These are phyloP conservation scores for Tetranychus urticae DNA, from an alignment of 1,140 invertebrate genomes.

Conservation along the genomic window DNA sequence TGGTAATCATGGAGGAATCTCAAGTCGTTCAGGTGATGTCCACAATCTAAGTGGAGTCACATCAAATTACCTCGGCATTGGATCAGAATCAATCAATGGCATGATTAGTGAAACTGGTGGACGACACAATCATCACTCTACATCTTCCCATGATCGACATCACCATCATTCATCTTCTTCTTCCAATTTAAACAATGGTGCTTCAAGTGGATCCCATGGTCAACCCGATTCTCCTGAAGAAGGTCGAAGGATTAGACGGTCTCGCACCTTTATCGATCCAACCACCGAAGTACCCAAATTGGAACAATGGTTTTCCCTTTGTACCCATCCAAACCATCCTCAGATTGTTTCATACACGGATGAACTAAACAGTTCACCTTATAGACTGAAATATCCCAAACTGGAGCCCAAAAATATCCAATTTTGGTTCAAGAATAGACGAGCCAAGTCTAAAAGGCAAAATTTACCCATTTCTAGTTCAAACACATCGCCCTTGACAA, in stretches of 20 bases:
- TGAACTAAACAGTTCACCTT: slow-evolving; percentile 64
- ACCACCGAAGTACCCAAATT: slow-evolving; percentile 86
- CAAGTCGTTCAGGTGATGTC: neutral
- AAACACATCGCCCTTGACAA: neutral
- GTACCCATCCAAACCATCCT: slow-evolving; percentile 89
- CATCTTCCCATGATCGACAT: neutral
- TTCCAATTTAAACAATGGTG: neutral
- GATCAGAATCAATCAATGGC: neutral
- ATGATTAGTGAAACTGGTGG: neutral
- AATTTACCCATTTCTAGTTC: slow-evolving; percentile 36
- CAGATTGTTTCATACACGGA: slow-evolving; percentile 89
- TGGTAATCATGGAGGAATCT: neutral
- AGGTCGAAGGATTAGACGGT: slow-evolving; percentile 27
- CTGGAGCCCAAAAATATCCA: slow-evolving; percentile 94
- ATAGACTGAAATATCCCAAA: slow-evolving; percentile 82
- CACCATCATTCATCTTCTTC: neutral
- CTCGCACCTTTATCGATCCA: slow-evolving; percentile 95
- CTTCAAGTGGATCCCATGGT: neutral
- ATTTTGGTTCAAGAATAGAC: slow-evolving; percentile 69
- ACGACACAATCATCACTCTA: too few relatives aligned
- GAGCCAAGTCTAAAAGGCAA: slow-evolving; percentile 76
- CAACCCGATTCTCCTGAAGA: slow-evolving; percentile 7
- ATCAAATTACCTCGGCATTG: neutral
- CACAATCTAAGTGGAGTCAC: neutral
- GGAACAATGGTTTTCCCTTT: slow-evolving; percentile 89